Evolutionary conservation across 2,888 invertebrate genomes (phyloP).

Genomic region (Microctonus brassicae): DNA sequence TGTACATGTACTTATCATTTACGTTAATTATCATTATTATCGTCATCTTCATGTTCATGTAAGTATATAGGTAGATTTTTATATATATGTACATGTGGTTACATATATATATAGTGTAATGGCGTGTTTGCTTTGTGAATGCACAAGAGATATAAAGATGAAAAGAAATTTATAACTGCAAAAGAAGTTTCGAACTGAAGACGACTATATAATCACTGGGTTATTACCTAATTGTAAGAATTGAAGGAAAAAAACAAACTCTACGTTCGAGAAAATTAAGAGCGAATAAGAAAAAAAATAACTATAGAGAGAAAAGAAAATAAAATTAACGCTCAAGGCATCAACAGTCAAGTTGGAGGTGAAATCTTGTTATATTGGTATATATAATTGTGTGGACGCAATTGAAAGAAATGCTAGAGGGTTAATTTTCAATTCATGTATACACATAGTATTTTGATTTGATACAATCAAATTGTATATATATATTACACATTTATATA

Average conservation of each 20-base stretch:
- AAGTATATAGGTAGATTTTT: too few relatives aligned
- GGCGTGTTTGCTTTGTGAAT: conserved; percentile 60
- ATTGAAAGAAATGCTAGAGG: conserved; percentile 14
- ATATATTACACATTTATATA: not conserved
- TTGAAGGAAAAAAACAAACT: conserved; percentile 52
- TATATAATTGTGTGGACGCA: not conserved
- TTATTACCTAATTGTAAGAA: conserved; percentile 65
- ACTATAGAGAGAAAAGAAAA: not conserved
- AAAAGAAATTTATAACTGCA: conserved; percentile 47
- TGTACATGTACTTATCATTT: conserved; percentile 5
- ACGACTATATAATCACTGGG: conserved; percentile 58
- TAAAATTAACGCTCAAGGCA: conserved; percentile 12
- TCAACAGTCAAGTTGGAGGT: not conserved
- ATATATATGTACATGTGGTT: not conserved
- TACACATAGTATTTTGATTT: conserved; percentile 25
- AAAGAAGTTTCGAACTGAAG: conserved; percentile 42
- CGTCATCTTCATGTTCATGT: conserved; percentile 2
- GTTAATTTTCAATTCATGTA: conserved; percentile 34
- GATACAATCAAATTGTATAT: conserved; percentile 24
- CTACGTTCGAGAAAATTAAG: conserved; percentile 40
- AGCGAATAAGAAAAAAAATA: conserved; percentile 22
- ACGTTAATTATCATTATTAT: conserved; percentile 19
- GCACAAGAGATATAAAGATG: conserved; percentile 41
- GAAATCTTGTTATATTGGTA: too few relatives aligned
- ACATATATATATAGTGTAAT: conserved; percentile 13